Conservation (phyloP, 2,797 vertebrate species). For the Notoglanidium macrostoma region DNA sequence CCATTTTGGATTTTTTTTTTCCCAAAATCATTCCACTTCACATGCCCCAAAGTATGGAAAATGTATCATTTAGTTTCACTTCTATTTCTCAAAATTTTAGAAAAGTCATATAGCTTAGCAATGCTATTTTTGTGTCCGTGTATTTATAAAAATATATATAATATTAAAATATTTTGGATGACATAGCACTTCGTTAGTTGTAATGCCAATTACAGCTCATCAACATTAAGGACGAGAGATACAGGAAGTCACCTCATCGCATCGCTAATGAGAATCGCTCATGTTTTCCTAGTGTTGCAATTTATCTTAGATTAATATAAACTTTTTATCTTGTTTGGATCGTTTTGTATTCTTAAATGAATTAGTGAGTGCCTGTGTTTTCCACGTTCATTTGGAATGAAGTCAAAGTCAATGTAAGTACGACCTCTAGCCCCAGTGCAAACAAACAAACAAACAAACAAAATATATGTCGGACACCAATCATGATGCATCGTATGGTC, state of each 20-base stretch:
- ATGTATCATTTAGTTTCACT: background rate
- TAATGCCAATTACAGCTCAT: background rate
- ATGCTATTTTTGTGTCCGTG: background rate
- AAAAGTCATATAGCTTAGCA: background rate
- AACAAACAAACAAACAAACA: background rate
- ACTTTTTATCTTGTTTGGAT: background rate
- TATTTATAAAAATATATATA: background rate
- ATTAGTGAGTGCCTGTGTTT: background rate
- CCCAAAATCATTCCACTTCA: background rate
- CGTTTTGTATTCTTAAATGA: background rate
- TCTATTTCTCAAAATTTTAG: background rate
- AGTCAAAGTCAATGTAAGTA: background rate
- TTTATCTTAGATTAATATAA: background rate
- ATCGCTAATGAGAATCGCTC: background rate
- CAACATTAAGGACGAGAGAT: background rate
- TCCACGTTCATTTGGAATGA: background rate
- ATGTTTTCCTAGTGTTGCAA: background rate
- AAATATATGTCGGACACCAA: background rate
- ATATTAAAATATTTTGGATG: background rate
- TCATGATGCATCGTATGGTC: background rate
- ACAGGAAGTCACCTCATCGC: background rate
- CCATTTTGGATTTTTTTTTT: background rate
- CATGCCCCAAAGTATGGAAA: background rate
- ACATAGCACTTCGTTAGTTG: background rate
- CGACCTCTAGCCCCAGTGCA: background rate